A percentile compares a stretch with the other conserved stretches of the same genome.
Evolutionary conservation across 92 coral and sea anemone species (phyloP).

Genomic region (Diadumene lineata): DNA sequence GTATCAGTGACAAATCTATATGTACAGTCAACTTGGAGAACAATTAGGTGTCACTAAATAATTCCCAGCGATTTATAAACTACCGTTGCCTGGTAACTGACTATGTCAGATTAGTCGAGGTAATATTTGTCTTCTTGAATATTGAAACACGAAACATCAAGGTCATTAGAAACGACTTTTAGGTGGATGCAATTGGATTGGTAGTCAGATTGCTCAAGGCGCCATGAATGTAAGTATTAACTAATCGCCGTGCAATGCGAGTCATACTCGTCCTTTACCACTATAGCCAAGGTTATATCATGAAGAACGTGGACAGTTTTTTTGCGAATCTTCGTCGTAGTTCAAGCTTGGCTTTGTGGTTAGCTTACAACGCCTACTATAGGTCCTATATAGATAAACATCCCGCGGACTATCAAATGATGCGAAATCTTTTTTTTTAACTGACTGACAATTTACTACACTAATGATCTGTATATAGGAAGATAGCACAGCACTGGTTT

Average conservation of each 20-base stretch:
- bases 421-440: background rate
- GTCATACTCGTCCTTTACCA: too few species aligned
- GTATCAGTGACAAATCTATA: conserved; percentile 2
- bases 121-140: conserved; percentile 3
- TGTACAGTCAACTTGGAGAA: background rate
- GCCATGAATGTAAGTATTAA: conserved; percentile 13
- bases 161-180: conserved; percentile 3
- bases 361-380: too few species aligned
- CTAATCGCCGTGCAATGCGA: background rate
- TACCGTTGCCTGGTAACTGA: conserved; percentile 25
- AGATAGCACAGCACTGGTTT: too few species aligned
- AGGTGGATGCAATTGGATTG: background rate
- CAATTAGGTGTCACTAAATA: conserved; percentile 25
- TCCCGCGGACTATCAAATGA: background rate
- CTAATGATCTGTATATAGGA: too few species aligned
- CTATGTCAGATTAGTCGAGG: background rate
- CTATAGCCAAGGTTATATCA: too few species aligned
- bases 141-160: conserved; percentile 8
- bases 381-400: background rate
- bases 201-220: background rate
- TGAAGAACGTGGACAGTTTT: background rate
- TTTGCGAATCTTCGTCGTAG: background rate
- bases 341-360: too few species aligned
- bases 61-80: conserved; percentile 5
- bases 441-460: background rate